phyloP scores from a whole-genome alignment of 2,888 invertebrate species.

The Pecten maximus region DNA sequence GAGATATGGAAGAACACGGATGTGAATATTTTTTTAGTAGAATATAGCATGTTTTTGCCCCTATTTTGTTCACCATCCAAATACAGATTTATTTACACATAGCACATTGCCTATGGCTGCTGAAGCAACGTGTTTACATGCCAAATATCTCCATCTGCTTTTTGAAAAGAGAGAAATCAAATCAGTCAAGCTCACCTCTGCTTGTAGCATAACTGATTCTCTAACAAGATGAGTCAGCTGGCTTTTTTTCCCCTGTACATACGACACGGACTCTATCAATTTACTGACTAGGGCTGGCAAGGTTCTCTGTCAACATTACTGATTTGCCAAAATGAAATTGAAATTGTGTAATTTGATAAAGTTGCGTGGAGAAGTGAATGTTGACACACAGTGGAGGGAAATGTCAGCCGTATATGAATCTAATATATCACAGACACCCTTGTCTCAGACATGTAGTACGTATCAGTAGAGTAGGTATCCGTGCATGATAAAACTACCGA shows the following conservation, averaged over 20 bases:
- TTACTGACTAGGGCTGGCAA: not conserved
- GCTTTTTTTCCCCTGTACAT: not conserved
- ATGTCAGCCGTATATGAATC: not conserved
- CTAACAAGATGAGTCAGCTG: not conserved
- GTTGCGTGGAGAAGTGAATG: not conserved
- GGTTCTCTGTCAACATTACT: not conserved
- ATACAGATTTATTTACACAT: not conserved
- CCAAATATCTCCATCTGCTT: slow-evolving; percentile 19
- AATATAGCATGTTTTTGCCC: not conserved
- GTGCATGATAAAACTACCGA: not conserved
- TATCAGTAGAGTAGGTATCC: not conserved
- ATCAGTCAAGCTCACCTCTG: not conserved
- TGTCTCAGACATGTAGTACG: not conserved
- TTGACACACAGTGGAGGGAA: not conserved
- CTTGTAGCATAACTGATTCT: not conserved
- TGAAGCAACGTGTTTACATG: slow-evolving; percentile 11
- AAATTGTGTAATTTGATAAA: slow-evolving; percentile 30
- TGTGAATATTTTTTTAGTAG: not conserved
- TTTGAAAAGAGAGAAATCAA: slow-evolving; percentile 11
- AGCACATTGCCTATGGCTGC: not conserved
- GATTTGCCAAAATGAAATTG: slow-evolving; percentile 32
- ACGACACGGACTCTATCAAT: not conserved
- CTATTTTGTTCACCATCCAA: not conserved
- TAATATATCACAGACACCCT: not conserved
- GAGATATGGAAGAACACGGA: not conserved